Percentiles rank a stretch among this genome's conserved stretches.
Evolutionary conservation across 2,113 vertebrate genomes (phyloP).

Genomic region (Miniopterus natalensis): DNA sequence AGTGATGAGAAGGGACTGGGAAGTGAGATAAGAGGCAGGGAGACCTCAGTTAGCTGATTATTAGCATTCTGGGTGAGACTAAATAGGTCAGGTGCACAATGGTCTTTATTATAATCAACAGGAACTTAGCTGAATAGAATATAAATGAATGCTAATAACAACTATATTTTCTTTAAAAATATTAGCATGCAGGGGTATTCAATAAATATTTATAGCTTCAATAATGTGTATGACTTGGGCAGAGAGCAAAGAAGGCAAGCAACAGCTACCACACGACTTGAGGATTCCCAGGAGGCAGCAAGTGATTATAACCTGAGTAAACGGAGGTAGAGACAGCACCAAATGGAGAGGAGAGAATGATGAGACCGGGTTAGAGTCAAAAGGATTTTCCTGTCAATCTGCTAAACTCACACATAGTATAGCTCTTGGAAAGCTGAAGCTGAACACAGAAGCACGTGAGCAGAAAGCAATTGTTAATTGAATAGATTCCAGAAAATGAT

Average conservation of each 20-base stretch:
- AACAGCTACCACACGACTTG: not conserved
- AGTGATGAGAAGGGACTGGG: not conserved
- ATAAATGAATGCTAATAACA: constrained; percentile 51
- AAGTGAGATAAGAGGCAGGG: not conserved
- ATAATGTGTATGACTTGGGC: not conserved
- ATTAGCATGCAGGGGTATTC: not conserved
- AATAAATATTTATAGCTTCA: constrained; percentile 44
- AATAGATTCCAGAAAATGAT: constrained; percentile 36
- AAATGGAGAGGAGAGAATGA: not conserved
- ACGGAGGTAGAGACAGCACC: not conserved
- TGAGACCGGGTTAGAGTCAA: not conserved
- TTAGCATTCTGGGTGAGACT: not conserved
- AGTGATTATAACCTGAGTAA: not conserved
- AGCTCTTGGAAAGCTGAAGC: not conserved
- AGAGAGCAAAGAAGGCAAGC: not conserved
- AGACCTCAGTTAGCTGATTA: not conserved
- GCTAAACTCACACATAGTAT: not conserved
- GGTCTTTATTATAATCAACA: constrained; percentile 37
- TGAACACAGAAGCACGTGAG: constrained; percentile 5
- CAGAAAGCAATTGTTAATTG: constrained; percentile 27
- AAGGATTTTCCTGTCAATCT: not conserved
- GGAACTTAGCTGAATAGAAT: constrained; percentile 7
- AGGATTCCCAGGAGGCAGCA: not conserved
- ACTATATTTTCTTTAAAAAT: constrained; percentile 53
- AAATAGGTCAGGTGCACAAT: not conserved